These are phyloP conservation scores for Botrylloides violaceus DNA, from an alignment of 23 tunicate genomes.

Conservation along the genomic window DNA sequence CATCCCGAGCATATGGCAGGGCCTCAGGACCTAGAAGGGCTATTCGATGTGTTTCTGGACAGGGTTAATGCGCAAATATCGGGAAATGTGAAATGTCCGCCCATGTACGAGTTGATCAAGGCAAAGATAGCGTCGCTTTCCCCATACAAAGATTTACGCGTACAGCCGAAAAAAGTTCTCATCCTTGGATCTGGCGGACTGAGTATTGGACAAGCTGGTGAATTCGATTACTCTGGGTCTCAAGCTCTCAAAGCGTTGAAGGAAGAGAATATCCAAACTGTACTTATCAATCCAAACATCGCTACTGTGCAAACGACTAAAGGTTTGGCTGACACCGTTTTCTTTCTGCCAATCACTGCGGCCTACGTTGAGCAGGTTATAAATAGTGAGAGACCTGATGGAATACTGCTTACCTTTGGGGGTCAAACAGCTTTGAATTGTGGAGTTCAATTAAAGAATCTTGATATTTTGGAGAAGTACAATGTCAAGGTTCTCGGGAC, in stretches of 20 bases:
- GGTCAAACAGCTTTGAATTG: constrained; percentile 95
- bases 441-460: constrained; percentile 42
- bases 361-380: constrained; percentile 77
- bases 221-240: constrained; percentile 93
- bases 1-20: constrained; percentile 93
- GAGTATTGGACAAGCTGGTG: constrained; percentile 94
- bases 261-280: constrained; percentile 66
- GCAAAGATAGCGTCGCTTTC: neutral
- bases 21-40: constrained; percentile 60
- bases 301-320: constrained; percentile 88
- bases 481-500: constrained; percentile 80
- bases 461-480: constrained; percentile 60
- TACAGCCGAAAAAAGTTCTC: constrained; percentile 57
- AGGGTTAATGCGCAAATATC: constrained; percentile 19
- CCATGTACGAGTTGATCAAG: constrained; percentile 3
- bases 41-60: constrained; percentile 70
- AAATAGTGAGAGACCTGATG: constrained; percentile 72
- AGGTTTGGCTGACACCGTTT: constrained; percentile 75
- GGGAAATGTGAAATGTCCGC: neutral
- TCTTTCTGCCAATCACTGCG: constrained; percentile 75
- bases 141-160: neutral
- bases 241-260: constrained; percentile 85
- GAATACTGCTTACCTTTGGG: constrained; percentile 67
- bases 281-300: constrained; percentile 81
- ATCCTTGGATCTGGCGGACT: constrained; percentile 90